Percentiles rank a stretch among this genome's conserved stretches.
These are phyloP conservation scores for Cyprinus carpio DNA, from an alignment of 2,113 vertebrate species.

Conservation along the genomic window DNA sequence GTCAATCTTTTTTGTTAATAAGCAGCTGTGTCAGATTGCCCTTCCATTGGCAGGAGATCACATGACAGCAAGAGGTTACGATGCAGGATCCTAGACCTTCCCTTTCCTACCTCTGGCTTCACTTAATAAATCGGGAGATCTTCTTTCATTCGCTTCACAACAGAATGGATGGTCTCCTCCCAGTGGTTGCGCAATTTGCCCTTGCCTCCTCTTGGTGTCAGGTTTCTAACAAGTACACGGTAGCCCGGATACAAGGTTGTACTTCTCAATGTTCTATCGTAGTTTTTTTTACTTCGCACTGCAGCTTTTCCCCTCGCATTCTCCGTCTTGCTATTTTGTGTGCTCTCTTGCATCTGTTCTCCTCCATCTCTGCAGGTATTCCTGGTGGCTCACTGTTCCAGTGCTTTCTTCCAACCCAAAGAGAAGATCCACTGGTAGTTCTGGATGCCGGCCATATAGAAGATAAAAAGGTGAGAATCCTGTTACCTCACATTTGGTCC, in stretches of 20 bases:
- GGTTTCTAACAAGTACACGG: slow-evolving; percentile 12
- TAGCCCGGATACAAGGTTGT: neutral
- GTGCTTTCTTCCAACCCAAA: too few relatives aligned
- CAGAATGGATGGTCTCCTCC: too few relatives aligned
- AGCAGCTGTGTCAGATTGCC: too few relatives aligned
- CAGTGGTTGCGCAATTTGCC: slow-evolving; percentile 29
- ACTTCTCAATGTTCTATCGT: neutral
- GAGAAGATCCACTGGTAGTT: neutral
- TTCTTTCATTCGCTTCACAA: too few relatives aligned
- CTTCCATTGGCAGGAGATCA: slow-evolving; percentile 11
- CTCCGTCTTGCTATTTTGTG: neutral
- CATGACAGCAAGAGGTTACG: too few relatives aligned
- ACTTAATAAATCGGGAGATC: too few relatives aligned
- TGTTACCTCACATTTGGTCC: too few relatives aligned
- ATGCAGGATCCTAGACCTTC: neutral
- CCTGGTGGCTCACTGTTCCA: neutral
- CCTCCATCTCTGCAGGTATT: neutral
- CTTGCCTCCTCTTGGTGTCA: slow-evolving; percentile 42
- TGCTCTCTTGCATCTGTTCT: neutral
- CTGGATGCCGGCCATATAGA: neutral
- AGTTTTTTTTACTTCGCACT: neutral
- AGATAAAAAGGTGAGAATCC: too few relatives aligned
- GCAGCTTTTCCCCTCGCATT: neutral
- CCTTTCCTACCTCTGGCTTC: too few relatives aligned
- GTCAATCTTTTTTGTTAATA: too few relatives aligned